These are phyloP conservation scores for Dicrurus megarhynchus DNA, from an alignment of 2,113 vertebrate species.

Conservation along the genomic window DNA sequence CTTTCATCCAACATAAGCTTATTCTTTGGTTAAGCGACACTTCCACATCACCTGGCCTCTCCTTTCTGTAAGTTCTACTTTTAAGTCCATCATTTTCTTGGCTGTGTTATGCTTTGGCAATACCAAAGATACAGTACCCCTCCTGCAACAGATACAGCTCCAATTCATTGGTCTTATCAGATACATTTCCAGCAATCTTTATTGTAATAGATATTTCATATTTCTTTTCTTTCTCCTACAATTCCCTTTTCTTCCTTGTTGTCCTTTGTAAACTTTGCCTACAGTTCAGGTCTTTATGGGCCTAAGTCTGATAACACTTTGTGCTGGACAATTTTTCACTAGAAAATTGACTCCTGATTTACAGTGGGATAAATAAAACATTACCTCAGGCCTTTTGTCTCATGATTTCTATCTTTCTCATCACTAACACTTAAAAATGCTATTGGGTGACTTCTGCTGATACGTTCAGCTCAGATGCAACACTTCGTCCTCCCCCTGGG, in stretches of 20 bases:
- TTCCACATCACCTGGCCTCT: neutral
- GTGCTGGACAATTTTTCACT: neutral
- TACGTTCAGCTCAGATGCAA: neutral
- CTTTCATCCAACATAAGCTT: conserved; percentile 1
- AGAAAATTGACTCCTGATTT: neutral
- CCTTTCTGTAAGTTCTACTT: neutral
- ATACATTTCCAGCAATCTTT: neutral
- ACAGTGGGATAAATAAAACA: neutral
- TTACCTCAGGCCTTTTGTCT: neutral
- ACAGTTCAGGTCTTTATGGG: neutral
- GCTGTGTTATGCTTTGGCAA: neutral
- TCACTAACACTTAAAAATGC: neutral
- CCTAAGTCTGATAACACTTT: neutral
- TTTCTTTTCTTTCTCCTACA: neutral
- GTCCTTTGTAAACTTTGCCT: neutral
- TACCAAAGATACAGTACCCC: neutral
- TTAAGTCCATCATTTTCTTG: neutral
- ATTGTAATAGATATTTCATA: neutral
- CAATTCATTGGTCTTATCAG: neutral
- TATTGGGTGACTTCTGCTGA: neutral
- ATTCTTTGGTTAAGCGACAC: neutral
- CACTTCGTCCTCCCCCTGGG: neutral
- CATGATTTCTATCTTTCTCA: neutral
- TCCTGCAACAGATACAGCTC: neutral
- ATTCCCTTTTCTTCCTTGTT: neutral